Conservation (phyloP, 2,888 invertebrate species). For the Acanthacorydalis orientalis region DNA sequence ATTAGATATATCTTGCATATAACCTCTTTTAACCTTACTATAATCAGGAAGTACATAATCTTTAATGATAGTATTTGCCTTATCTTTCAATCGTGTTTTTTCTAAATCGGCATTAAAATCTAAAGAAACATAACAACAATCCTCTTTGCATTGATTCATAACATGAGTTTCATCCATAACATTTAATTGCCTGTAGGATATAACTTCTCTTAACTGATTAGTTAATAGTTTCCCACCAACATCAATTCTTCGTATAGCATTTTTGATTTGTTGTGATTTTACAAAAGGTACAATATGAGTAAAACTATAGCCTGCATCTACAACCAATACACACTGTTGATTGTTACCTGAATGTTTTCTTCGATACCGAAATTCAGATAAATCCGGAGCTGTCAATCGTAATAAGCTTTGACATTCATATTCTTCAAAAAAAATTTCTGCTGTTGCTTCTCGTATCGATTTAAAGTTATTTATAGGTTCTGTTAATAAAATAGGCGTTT, state of each 20-base stretch:
- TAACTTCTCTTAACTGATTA: constrained; percentile 92
- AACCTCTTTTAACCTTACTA: constrained; percentile 68
- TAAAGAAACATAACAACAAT: constrained; percentile 81
- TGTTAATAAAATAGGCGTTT: constrained; percentile 71
- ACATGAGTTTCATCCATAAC: constrained; percentile 99
- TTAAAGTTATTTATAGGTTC: constrained; percentile 90
- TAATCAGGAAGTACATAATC: constrained; percentile 97
- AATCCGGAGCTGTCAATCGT: constrained; percentile 62
- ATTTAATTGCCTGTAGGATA: constrained; percentile 90
- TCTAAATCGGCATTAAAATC: constrained; percentile 70
- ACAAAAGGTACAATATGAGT: constrained; percentile 89
- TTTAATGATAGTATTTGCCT: constrained; percentile 53
- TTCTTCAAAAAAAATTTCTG: constrained; percentile 95
- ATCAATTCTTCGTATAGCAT: constrained; percentile 70
- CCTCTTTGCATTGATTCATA: constrained; percentile 97
- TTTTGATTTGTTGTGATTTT: constrained; percentile 37
- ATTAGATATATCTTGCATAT: constrained; percentile 18
- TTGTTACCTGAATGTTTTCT: background rate
- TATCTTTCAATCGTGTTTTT: constrained; percentile 38
- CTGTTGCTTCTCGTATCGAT: constrained; percentile 82
- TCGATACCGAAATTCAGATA: constrained; percentile 56
- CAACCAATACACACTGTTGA: constrained; percentile 48
- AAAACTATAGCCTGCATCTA: constrained; percentile 92
- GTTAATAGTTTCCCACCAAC: constrained; percentile 89
- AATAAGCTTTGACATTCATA: constrained; percentile 77